Evolutionary conservation across 2,113 vertebrate genomes (phyloP).

Genomic region (Oreochromis spilurus): DNA sequence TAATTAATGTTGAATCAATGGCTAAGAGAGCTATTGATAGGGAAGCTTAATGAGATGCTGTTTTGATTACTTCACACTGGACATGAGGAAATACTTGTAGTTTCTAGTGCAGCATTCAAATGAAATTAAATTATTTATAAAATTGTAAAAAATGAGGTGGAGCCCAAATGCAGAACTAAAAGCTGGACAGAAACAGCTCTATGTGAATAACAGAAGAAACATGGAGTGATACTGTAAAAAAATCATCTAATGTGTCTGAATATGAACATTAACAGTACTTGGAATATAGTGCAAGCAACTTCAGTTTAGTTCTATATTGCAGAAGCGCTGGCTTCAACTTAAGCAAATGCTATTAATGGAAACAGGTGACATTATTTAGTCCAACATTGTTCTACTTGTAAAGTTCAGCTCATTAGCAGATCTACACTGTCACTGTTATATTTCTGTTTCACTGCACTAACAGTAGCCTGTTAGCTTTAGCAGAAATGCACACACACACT

Average conservation of each 20-base stretch:
- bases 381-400: not conserved
- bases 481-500: not conserved
- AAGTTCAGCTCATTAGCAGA: not conserved
- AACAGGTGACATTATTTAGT: not conserved
- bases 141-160: not conserved
- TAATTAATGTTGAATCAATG: slow-evolving; percentile 19
- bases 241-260: not conserved
- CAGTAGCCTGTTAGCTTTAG: not conserved
- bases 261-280: not conserved
- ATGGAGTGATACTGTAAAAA: not conserved
- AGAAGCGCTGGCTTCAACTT: not conserved
- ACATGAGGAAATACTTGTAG: not conserved
- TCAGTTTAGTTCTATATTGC: not conserved
- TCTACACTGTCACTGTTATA: not conserved
- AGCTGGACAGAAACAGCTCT: not conserved
- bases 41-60: not conserved
- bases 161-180: not conserved
- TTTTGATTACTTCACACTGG: not conserved
- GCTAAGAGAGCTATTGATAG: not conserved
- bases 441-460: not conserved
- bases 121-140: not conserved
- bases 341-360: not conserved
- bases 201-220: not conserved
- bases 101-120: not conserved
- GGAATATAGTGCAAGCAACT: not conserved